phyloP scores from a whole-genome alignment of 2,797 vertebrate species.

The Brotogeris chrysoptera region DNA sequence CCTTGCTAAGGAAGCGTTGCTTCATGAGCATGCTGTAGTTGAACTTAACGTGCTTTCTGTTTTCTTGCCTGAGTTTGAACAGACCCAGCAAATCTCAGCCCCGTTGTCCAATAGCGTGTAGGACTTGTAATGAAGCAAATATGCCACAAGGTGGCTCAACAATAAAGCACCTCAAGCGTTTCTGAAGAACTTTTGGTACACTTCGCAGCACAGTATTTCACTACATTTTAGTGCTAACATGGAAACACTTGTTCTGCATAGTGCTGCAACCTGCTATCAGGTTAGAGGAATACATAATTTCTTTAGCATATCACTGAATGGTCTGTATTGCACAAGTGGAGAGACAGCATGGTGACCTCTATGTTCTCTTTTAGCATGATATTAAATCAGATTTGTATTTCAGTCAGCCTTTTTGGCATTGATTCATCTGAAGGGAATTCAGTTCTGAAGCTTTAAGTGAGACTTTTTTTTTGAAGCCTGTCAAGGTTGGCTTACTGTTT shows the following conservation, averaged over 20 bases:
- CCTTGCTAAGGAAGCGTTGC: background rate
- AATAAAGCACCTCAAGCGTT: background rate
- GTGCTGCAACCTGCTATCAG: background rate
- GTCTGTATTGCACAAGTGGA: accelerated
- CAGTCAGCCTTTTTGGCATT: background rate
- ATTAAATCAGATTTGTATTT: background rate
- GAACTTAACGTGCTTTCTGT: background rate
- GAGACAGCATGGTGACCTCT: background rate
- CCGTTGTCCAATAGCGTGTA: background rate
- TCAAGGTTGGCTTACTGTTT: background rate
- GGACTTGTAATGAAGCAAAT: background rate
- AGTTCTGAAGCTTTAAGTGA: background rate
- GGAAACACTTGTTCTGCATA: background rate
- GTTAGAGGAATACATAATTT: accelerated
- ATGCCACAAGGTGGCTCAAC: constrained; percentile 71
- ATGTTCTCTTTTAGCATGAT: accelerated
- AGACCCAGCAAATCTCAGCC: background rate
- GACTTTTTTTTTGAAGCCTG: background rate
- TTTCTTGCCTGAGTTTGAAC: background rate
- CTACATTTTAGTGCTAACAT: accelerated
- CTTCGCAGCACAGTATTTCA: accelerated
- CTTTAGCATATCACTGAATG: background rate
- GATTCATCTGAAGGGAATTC: background rate
- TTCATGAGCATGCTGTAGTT: background rate
- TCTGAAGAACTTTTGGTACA: accelerated